Percentiles rank a stretch among this genome's conserved stretches.
Evolutionary conservation across 37 sponge, comb jelly and placozoan genomes (phyloP).

Genomic region (Spongilla lacustris): DNA sequence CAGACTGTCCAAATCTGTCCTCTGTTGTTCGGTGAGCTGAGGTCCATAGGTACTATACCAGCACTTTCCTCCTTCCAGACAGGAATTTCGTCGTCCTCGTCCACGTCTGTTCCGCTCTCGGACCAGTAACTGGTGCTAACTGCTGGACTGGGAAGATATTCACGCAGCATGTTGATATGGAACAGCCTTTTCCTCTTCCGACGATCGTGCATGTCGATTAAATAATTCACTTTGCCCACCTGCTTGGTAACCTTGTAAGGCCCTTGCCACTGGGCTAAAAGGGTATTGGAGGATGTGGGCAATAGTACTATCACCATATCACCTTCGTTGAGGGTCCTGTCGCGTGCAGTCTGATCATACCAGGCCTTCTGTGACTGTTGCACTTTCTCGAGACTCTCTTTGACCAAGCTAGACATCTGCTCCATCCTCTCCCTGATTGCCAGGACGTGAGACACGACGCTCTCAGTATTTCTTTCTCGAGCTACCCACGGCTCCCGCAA

Average conservation of each 20-base stretch:
- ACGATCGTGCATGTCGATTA: slow-evolving; percentile 5
- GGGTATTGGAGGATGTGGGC: slow-evolving; percentile 37
- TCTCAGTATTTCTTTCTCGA: not conserved
- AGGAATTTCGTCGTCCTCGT: too few species aligned
- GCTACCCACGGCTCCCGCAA: slow-evolving; percentile 18
- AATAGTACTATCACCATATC: slow-evolving; percentile 32
- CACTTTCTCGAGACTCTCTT: slow-evolving; percentile 24
- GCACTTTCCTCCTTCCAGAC: too few species aligned
- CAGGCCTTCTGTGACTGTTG: slow-evolving; percentile 21
- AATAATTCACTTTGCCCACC: slow-evolving; percentile 16
- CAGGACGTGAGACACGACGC: slow-evolving; percentile 18
- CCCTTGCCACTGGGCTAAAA: slow-evolving; percentile 38
- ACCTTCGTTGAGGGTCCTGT: not conserved
- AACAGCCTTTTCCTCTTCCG: not conserved
- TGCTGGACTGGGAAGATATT: too few species aligned
- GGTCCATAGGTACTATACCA: too few species aligned
- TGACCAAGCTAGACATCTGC: slow-evolving; percentile 21
- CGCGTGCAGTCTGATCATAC: slow-evolving; percentile 29
- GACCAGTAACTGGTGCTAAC: too few species aligned
- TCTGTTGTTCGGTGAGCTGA: not conserved
- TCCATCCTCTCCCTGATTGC: slow-evolving; percentile 16
- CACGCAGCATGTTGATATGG: slow-evolving; percentile 46
- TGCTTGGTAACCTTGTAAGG: slow-evolving; percentile 10
- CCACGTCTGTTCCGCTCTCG: too few species aligned
- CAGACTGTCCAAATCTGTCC: not conserved